Conservation (phyloP, 2,888 invertebrate species). For the Folsomia candida region DNA sequence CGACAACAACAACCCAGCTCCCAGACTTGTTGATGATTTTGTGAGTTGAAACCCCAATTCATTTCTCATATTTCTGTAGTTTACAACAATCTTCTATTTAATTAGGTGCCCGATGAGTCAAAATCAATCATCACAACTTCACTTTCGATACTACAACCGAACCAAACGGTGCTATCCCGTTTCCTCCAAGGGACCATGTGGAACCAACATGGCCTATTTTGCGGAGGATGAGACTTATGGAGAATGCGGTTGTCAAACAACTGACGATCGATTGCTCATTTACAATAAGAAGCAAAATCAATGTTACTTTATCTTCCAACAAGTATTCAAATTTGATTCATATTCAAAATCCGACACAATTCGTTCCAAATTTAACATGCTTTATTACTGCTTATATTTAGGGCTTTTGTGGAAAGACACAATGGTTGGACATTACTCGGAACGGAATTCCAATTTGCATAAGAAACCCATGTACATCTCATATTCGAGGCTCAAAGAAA, state of each 20-base stretch:
- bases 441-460: constrained; percentile 18
- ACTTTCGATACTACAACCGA: constrained; percentile 14
- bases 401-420: constrained; percentile 24
- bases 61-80: no score
- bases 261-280: constrained; percentile 12
- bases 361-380: no score
- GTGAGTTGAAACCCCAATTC: no score
- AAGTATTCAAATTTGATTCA: no score
- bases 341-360: not conserved
- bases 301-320: constrained; percentile 31
- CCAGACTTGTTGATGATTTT: no score
- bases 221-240: constrained; percentile 16
- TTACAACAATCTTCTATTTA: no score
- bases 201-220: constrained; percentile 31
- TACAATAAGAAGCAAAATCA: constrained; percentile 18
- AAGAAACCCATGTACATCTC: constrained; percentile 14
- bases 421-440: constrained; percentile 21
- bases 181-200: constrained; percentile 16
- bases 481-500: not conserved
- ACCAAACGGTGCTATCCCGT: constrained; percentile 21
- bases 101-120: no score
- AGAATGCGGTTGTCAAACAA: constrained; percentile 32
- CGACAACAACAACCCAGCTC: no score
- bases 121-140: not conserved
- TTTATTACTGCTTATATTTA: constrained; percentile 12